phyloP scores from a whole-genome alignment of 2,797 vertebrate species.

The Distichodus sexfasciatus region DNA sequence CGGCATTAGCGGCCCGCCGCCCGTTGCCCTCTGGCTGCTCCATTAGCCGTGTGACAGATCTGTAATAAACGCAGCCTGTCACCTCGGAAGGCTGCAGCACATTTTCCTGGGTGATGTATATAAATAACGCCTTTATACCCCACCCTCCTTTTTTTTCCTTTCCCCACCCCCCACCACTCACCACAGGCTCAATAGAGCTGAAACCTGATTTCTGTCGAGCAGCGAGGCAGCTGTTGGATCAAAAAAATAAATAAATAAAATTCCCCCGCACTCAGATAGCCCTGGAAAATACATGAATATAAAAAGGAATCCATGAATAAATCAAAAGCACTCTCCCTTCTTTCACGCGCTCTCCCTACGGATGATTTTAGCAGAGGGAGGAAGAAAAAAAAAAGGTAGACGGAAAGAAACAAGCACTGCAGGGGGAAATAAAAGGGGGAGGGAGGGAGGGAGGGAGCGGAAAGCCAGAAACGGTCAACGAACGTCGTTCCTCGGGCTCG shows the following conservation, averaged over 20 bases:
- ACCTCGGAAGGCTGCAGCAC: constrained; percentile 79
- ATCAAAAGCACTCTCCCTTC: constrained; percentile 71
- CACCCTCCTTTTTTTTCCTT: constrained; percentile 49
- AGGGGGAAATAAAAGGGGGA: constrained; percentile 45
- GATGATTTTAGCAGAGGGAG: constrained; percentile 54
- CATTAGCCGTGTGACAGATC: constrained; percentile 82
- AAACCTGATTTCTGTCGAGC: constrained; percentile 73
- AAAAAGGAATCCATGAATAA: constrained; percentile 80
- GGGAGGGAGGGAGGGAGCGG: constrained; percentile 49
- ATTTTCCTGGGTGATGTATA: constrained; percentile 78
- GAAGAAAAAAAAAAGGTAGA: constrained; percentile 43
- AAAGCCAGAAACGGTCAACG: constrained; percentile 68
- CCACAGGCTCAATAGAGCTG: constrained; percentile 74
- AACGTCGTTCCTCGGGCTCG: constrained; percentile 58
- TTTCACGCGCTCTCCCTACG: constrained; percentile 60
- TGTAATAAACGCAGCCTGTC: constrained; percentile 84
- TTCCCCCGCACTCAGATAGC: constrained; percentile 72
- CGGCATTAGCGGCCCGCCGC: too few relatives aligned
- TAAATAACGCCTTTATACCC: constrained; percentile 48
- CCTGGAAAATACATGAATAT: constrained; percentile 80
- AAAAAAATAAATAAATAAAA: too few relatives aligned
- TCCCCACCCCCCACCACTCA: constrained; percentile 48
- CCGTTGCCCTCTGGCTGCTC: constrained; percentile 74
- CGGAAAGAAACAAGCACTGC: constrained; percentile 51
- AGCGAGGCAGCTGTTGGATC: constrained; percentile 63